Evolutionary conservation across 2,888 invertebrate genomes (phyloP), one percentile per base, ranked within the genome.

Genomic region (Pterostichus niger): DNA sequence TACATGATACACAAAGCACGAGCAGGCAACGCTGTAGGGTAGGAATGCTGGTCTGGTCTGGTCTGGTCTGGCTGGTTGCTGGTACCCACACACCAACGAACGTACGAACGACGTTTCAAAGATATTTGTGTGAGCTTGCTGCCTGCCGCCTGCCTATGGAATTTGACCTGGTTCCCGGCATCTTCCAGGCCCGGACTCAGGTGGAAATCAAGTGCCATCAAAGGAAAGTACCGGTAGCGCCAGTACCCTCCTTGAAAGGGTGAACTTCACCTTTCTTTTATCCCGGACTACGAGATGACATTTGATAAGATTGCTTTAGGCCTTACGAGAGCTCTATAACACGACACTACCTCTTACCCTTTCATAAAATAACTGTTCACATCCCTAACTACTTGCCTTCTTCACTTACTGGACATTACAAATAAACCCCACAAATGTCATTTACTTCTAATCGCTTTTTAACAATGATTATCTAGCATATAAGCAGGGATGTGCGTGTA

Each of bases 171-270:
- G 59, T 54, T 54, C 54, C 11, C 11, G 54, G 54, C 0, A 5
- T 54, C 54, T 0, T 9, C 4, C 59, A 59, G 59, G 10, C 24
- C 31, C 31, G 59, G 59, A 24, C 31, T 59, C 54, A 54, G 59
- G 59, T 59, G 31, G 59, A 59, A 59, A 59, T 59, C 59, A 59
- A 59, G 59, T 59, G 31, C 2, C 59, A 59, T 59, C 59, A 59
- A 59, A 59, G 59, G 59, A 49, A 49, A 49, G 6, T 49, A 5
- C 31, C 31, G 15, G 13, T 6, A 2, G 6, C 31, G 40, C 40
- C 40, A 3, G 40, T 6, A 59, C 31, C 59, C 31, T 31, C 13
- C 31, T 59, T 59, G 59, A 59, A 59, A 59, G 59, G 59, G 49
- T 49, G 24, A 3, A 24, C 24, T 24, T 6, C 6, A 40, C 40